Base-by-base conservation (phyloP, 2,888 invertebrate species). In the Eurois occulta region DNA sequence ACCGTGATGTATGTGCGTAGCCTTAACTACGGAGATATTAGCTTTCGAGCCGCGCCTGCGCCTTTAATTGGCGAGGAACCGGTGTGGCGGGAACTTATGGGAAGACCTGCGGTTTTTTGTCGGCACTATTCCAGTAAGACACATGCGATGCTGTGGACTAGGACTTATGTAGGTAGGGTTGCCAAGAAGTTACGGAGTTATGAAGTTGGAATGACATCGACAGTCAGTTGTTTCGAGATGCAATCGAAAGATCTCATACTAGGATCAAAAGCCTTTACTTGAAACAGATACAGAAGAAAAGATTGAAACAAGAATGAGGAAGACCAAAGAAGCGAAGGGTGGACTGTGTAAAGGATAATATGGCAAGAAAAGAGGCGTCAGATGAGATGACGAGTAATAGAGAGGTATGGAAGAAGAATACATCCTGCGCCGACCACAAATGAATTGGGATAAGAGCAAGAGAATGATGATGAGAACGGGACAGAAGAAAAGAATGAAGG, bases 71-170 rank as follows among this genome's bases (percentile, higher is more conserved):
- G 91, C 80, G 72, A 80, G 60, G 70, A 81, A 88, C 88, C 84
- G 88, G 86, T 83, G 78, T 65, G 78, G 78, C 81, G 78, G 88
- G 92, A 89, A 91, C 89, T 91, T 91, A 90, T 91, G 91, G 91
- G 93, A 92, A 91, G 92, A 91, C 90, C 85, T 75, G 75, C 86
- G 75, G 73, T 91, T 94, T 94, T 87, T 89, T 87, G 86, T 80
- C 73, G 68, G 21, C 77, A 77, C 75, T 86, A 85, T 86, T 85
- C 86, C 82, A 88, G 87, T 85, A 84, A 88, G 75, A 86, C 86
- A 84, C 87, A 85, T 70, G 77, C 78, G 77, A 74, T 60, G 82
- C 70, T 78, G 80, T 80, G 79, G 69, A 68, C 83, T 87, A 87
- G 88, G 87, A 85, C 85, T 87, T 81, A 65, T 28, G 21, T 28